A percentile compares a stretch with the other conserved stretches of the same genome.
These are phyloP conservation scores for Halcyon malimbica DNA, from an alignment of 2,113 vertebrate species.

Conservation along the genomic window DNA sequence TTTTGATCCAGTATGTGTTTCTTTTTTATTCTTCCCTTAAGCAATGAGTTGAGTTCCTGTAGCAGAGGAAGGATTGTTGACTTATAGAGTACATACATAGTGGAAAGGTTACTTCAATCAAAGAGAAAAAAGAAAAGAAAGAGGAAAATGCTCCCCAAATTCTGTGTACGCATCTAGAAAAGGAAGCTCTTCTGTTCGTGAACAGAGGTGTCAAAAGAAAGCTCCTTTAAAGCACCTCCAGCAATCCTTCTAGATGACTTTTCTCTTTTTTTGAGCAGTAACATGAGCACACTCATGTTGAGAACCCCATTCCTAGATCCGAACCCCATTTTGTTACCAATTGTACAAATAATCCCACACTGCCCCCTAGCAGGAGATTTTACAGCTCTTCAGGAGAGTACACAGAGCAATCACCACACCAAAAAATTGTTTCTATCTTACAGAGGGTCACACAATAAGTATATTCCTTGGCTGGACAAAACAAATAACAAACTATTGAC, in stretches of 20 bases:
- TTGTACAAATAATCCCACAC: background rate
- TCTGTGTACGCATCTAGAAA: background rate
- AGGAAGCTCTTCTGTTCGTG: background rate
- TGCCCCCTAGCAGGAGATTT: background rate
- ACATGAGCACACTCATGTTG: background rate
- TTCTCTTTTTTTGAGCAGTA: background rate
- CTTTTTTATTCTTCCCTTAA: slow-evolving; percentile 34
- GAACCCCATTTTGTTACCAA: background rate
- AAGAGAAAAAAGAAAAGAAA: background rate
- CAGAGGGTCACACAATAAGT: background rate
- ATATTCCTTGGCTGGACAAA: background rate
- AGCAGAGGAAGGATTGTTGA: slow-evolving; percentile 36
- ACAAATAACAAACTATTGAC: background rate
- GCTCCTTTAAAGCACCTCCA: background rate
- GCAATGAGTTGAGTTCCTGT: slow-evolving; percentile 28
- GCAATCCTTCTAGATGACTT: background rate
- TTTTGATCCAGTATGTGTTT: slow-evolving; percentile 22
- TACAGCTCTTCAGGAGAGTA: background rate
- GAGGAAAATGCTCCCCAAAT: background rate
- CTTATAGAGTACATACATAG: background rate
- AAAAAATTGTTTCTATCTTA: background rate
- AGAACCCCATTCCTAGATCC: background rate
- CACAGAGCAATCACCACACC: background rate
- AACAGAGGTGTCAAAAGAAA: background rate
- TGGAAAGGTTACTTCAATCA: slow-evolving; percentile 40